Evolutionary conservation across 2,797 vertebrate species (phyloP), one percentile per base, ranked within the genome.

Genomic region (Rhinichthys osculus): DNA sequence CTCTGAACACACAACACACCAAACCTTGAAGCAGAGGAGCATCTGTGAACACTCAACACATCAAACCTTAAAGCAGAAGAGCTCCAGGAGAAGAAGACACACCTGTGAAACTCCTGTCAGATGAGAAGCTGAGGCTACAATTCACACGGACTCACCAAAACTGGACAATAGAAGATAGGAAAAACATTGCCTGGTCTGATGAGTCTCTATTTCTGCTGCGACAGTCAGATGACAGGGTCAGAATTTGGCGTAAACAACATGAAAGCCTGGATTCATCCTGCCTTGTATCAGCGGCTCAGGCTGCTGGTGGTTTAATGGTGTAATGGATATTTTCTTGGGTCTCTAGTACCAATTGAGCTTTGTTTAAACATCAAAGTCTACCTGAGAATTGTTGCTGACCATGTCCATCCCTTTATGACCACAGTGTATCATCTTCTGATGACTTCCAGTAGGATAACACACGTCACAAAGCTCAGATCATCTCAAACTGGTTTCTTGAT

Each of bases 381-480:
- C 54, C n/a, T 14, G 5, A 62, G 11, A 6, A 6, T 64, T 64
- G 59, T 64, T 30, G 21, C 27, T 30, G 13, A 64, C 1, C 27
- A 64, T 64, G 59, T 64, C 59, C 57, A n/a, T 59, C 57, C 23
- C 13, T 30, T 64, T 3, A 7, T 64, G 62, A 30, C 62, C 62
- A 64, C 62, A 16, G 59, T 64, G 54, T 4, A 23, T 10, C 79
- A 83, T 87, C 82, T 87, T 87, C 87, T 87, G 82, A 88, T 87
- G 82, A 85, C 50, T 87, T 84, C 82, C 85, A 87, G 88, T 78
- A 85, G 82, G 74, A 88, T 86, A 88, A 83, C 19, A 7, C 44
- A 27, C 2, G n/a, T 62, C 59, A 64, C n/a, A 62, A 62, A 62
- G n/a, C 13, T 6, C 13, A 64, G 0, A 64, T 64, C n/a, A 30